These are phyloP conservation scores for Cynoglossus semilaevis DNA, from an alignment of 2,113 vertebrate species.

Conservation along the genomic window DNA sequence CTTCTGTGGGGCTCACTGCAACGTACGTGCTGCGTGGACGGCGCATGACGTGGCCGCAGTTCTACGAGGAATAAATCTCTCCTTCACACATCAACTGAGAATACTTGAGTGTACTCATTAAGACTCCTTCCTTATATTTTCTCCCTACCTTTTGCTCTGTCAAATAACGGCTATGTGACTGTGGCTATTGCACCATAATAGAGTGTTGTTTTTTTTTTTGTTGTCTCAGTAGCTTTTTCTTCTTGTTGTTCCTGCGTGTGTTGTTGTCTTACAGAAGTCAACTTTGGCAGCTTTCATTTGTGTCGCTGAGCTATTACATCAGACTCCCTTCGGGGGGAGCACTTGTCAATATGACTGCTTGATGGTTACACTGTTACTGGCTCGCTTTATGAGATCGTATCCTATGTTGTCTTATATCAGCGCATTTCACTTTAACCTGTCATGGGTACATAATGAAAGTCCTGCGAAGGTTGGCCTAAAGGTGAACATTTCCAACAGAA, in stretches of 20 bases:
- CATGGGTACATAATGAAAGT: too few species aligned
- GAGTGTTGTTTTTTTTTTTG: neutral
- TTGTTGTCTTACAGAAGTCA: neutral
- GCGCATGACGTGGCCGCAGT: conserved; percentile 21
- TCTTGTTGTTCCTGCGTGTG: too few species aligned
- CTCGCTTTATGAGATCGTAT: too few species aligned
- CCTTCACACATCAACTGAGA: conserved; percentile 63
- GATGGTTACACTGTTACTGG: too few species aligned
- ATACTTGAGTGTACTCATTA: conserved; percentile 61
- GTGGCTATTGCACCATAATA: conserved; percentile 8
- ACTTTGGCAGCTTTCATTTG: neutral
- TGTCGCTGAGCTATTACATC: neutral
- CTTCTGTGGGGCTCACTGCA: conserved; percentile 20
- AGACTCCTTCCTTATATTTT: conserved; percentile 20
- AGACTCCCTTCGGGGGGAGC: too few species aligned
- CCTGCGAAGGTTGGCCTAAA: too few species aligned
- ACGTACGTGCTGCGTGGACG: conserved; percentile 19
- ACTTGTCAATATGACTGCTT: too few species aligned
- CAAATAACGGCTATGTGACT: conserved; percentile 17
- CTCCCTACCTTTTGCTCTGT: neutral
- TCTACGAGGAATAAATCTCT: conserved; percentile 26
- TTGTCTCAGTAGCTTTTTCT: neutral
- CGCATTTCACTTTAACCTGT: too few species aligned
- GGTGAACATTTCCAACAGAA: too few species aligned
- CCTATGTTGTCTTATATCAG: too few species aligned